A percentile compares a stretch with the other conserved stretches of the same genome.
Evolutionary conservation across 2,113 vertebrate species (phyloP).

Genomic region (Brevimyrus niger): DNA sequence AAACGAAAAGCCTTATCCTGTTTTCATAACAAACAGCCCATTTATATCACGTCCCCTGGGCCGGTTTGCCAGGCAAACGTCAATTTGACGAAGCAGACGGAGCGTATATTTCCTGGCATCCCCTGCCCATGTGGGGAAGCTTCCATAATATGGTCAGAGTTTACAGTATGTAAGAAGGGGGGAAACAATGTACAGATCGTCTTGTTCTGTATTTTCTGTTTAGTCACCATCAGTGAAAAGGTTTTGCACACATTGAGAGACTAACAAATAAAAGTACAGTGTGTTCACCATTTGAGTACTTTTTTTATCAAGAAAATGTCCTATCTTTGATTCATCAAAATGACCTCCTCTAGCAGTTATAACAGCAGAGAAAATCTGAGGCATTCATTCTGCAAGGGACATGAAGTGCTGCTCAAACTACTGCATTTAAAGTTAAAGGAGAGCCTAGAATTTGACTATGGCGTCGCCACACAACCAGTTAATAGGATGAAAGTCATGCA

Average conservation of each 20-base stretch:
- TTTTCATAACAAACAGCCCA: slow-evolving; percentile 35
- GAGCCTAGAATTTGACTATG: too few species aligned
- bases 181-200: neutral
- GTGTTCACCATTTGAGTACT: too few species aligned
- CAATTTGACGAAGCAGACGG: neutral
- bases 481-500: too few species aligned
- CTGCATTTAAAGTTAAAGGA: too few species aligned
- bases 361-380: too few species aligned
- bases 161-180: neutral
- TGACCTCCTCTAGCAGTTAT: too few species aligned
- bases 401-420: too few species aligned
- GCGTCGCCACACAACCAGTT: too few species aligned
- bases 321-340: too few species aligned
- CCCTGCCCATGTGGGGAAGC: neutral
- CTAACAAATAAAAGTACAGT: too few species aligned
- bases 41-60: slow-evolving; percentile 14
- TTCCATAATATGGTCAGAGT: neutral
- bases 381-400: too few species aligned
- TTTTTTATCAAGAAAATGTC: too few species aligned
- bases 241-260: neutral
- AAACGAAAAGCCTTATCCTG: slow-evolving; percentile 23
- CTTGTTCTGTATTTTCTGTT: neutral
- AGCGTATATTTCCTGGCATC: neutral
- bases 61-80: neutral
- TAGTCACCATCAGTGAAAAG: neutral